phyloP scores from a whole-genome alignment of 2,113 vertebrate genomes.

The Eptatretus burgeri region DNA sequence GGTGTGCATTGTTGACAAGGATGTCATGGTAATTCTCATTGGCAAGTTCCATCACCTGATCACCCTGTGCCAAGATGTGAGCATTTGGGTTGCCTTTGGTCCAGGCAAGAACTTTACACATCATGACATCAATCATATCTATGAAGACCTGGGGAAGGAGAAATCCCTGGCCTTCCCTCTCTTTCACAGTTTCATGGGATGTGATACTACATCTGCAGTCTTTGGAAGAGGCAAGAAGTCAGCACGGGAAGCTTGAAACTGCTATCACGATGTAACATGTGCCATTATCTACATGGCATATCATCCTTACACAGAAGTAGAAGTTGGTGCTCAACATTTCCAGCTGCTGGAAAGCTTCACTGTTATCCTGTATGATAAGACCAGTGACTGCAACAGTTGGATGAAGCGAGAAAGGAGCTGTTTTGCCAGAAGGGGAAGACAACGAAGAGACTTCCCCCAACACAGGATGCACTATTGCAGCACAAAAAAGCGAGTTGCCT shows the following conservation, averaged over 20 bases:
- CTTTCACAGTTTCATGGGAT: constrained; percentile 5
- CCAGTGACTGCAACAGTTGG: neutral
- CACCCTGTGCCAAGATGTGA: too few relatives aligned
- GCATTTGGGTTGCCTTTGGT: too few relatives aligned
- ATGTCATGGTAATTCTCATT: too few relatives aligned
- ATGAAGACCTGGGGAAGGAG: neutral
- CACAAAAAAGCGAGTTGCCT: neutral
- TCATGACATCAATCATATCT: neutral
- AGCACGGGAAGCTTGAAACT: neutral
- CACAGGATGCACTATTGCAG: neutral
- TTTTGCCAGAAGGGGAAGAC: neutral
- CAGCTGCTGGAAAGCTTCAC: neutral
- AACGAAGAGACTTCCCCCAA: neutral
- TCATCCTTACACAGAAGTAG: neutral
- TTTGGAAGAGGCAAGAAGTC: constrained; percentile 1
- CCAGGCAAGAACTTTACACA: too few relatives aligned
- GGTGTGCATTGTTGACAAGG: too few relatives aligned
- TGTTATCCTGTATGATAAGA: constrained; percentile 5
- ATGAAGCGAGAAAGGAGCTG: neutral
- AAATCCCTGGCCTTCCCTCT: neutral
- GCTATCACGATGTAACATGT: neutral
- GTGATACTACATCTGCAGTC: neutral
- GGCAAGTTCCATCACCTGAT: too few relatives aligned
- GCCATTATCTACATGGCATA: neutral
- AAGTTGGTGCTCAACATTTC: neutral